phyloP scores from a whole-genome alignment of 2,888 invertebrate genomes.

The Lochmaea crataegi region DNA sequence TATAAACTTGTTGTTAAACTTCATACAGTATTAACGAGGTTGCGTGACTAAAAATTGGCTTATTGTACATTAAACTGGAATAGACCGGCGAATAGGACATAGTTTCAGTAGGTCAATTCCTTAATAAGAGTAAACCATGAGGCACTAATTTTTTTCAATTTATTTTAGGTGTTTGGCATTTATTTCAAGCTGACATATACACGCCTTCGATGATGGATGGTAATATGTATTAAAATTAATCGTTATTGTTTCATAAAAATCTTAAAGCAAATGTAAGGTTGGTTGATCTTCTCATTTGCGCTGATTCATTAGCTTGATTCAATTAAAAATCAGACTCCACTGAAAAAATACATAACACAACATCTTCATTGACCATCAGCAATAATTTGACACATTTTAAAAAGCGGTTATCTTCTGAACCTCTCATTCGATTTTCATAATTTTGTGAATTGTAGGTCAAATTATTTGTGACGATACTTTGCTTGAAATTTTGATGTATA shows the following conservation, averaged over 20 bases:
- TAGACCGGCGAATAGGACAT: not conserved
- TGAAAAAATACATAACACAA: too few relatives aligned
- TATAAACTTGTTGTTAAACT: conserved; percentile 3
- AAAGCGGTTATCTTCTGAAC: too few relatives aligned
- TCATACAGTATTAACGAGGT: not conserved
- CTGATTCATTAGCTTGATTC: too few relatives aligned
- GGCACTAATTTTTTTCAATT: not conserved
- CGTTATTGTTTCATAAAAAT: not conserved
- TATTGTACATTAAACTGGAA: conserved; percentile 2
- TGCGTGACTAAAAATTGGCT: conserved; percentile 5
- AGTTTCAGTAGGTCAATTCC: not conserved
- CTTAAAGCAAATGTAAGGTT: too few relatives aligned
- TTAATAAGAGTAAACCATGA: not conserved
- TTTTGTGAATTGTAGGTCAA: too few relatives aligned
- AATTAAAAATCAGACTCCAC: too few relatives aligned
- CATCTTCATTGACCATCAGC: too few relatives aligned
- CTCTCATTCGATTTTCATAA: too few relatives aligned
- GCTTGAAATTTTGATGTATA: too few relatives aligned
- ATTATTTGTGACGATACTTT: too few relatives aligned
- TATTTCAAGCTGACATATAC: not conserved
- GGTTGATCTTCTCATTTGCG: too few relatives aligned
- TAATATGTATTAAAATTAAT: not conserved
- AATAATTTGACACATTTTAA: too few relatives aligned
- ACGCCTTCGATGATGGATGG: not conserved
- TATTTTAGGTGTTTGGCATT: not conserved